phyloP scores from a whole-genome alignment of 2,113 vertebrate species.

The Hemibagrus wyckioides region DNA sequence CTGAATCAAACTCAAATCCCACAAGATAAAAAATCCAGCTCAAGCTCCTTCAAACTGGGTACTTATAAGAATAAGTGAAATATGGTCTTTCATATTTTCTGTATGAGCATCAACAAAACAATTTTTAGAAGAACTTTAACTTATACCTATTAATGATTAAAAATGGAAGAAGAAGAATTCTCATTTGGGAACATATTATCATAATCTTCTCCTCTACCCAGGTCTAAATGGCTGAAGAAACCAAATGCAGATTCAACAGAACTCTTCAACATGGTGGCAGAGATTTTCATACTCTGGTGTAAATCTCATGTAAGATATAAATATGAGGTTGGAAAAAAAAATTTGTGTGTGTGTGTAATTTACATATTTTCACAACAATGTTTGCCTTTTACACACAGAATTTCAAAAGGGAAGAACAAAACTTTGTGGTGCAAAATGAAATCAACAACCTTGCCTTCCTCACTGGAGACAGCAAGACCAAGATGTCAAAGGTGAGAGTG shows the following conservation, averaged over 20 bases:
- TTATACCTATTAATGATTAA: neutral
- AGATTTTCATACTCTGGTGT: constrained; percentile 97
- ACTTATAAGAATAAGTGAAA: neutral
- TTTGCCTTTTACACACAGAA: constrained; percentile 75
- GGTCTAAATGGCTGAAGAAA: constrained; percentile 93
- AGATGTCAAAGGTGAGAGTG: constrained; percentile 93
- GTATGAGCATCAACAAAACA: neutral
- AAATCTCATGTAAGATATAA: constrained; percentile 88
- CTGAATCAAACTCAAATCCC: neutral
- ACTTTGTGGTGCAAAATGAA: constrained; percentile 99
- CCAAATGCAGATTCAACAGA: constrained; percentile 87
- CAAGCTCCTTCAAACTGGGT: neutral
- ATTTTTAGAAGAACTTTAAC: neutral
- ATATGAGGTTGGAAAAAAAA: neutral
- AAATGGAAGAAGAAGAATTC: neutral
- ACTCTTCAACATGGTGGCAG: constrained; percentile 96
- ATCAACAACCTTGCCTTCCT: constrained; percentile 98
- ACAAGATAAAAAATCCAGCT: neutral
- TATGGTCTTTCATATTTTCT: neutral
- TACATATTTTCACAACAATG: neutral
- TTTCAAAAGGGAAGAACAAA: constrained; percentile 98
- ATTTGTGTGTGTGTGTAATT: neutral
- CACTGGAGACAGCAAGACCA: constrained; percentile 88
- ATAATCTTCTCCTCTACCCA: constrained; percentile 60
- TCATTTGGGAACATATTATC: neutral